Conservation (phyloP, 1,140 invertebrate genomes). For the Bombus confusus region DNA sequence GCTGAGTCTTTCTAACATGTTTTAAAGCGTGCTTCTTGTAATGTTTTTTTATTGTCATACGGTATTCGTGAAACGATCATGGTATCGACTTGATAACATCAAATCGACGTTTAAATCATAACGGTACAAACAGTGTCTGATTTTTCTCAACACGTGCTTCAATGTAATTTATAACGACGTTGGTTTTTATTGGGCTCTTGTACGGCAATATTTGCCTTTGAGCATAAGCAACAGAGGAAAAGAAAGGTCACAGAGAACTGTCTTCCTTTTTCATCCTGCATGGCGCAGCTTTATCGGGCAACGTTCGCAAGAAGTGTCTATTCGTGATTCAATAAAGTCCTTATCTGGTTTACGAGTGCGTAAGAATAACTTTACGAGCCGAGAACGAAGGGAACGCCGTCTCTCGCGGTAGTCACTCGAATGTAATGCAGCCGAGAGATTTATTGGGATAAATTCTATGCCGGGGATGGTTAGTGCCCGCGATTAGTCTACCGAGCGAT, state of each 20-base stretch:
- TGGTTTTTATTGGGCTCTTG: neutral
- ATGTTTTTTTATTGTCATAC: neutral
- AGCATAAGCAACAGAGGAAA: neutral
- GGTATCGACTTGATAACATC: neutral
- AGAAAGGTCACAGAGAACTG: neutral
- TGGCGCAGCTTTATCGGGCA: constrained; percentile 36
- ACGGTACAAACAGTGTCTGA: neutral
- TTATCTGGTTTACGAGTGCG: constrained; percentile 66
- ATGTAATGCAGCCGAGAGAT: constrained; percentile 19
- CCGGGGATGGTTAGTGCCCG: neutral
- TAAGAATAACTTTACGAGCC: constrained; percentile 66
- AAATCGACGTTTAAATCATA: neutral
- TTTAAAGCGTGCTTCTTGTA: neutral
- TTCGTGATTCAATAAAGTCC: constrained; percentile 64
- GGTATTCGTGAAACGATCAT: neutral
- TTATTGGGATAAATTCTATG: constrained; percentile 29
- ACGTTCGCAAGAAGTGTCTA: constrained; percentile 54
- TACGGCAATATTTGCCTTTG: neutral
- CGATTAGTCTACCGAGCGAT: constrained; percentile 5
- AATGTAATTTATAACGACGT: neutral
- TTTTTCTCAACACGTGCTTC: constrained; percentile 4
- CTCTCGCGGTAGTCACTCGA: constrained; percentile 13
- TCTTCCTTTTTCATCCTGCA: neutral
- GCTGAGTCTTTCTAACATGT: neutral
- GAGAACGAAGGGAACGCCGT: constrained; percentile 30